Conservation (phyloP, 2,113 vertebrate genomes). For the Pelecanus crispus region DNA sequence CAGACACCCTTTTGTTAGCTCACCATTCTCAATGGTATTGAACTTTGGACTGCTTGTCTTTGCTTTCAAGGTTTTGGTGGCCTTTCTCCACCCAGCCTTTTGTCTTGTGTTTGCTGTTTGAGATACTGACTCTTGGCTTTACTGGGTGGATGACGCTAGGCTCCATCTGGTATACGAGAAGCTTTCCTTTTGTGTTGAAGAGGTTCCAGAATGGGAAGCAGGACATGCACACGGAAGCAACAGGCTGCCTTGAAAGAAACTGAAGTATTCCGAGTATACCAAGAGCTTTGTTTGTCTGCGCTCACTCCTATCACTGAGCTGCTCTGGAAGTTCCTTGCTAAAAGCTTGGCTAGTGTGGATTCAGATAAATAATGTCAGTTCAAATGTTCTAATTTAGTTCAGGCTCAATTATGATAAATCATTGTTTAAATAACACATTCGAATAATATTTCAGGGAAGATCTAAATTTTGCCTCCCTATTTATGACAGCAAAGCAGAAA, state of each 20-base stretch:
- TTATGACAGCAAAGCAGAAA: neutral
- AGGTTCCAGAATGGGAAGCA: neutral
- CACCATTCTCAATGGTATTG: neutral
- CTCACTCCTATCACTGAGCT: neutral
- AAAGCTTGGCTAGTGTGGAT: neutral
- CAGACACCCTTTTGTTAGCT: neutral
- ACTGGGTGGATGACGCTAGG: neutral
- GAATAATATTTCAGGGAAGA: neutral
- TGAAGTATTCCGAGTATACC: neutral
- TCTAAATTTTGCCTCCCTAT: neutral
- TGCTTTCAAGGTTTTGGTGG: neutral
- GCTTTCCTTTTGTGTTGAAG: neutral
- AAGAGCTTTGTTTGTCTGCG: neutral
- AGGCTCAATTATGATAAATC: neutral
- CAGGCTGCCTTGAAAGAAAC: neutral
- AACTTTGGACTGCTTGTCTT: neutral
- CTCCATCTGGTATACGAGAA: neutral
- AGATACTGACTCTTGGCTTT: neutral
- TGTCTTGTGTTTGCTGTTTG: neutral
- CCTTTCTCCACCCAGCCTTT: neutral
- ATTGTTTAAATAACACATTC: neutral
- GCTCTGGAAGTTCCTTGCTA: neutral
- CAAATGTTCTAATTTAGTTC: neutral
- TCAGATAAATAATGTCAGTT: neutral
- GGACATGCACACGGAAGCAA: neutral